Evolutionary conservation across 1,140 invertebrate species (phyloP), one percentile per base, ranked within the genome.

Genomic region (Polypedilum vanderplanki): DNA sequence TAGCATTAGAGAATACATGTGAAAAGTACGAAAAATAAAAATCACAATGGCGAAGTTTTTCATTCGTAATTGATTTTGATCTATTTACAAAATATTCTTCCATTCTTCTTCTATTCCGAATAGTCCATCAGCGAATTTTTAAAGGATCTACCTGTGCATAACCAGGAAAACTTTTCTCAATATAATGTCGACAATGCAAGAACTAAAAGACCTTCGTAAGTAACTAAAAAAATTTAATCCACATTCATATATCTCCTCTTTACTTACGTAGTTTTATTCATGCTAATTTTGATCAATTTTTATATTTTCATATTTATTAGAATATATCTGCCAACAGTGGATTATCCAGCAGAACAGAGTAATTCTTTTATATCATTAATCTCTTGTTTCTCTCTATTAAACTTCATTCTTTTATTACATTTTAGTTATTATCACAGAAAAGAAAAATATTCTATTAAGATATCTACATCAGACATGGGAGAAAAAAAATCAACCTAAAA

Each of bases 381-480:
- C 77, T 75, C 79, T 80, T 83, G 76, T 73, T 77, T 75, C 79
- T 80, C 83, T 81, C 3, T n/a, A 17, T 67, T 9, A 67, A 8
- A 67, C n/a, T 70, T 17, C 20, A 70, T 70, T 70, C 3, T 57
- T 0, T 20, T 12, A 22, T 70, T 20, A 10, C 0, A 70, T 70
- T 70, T 22, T 70, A 93, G 91, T 96, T 79, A 97, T 97, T 82
- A 95, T 96, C 24, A 96, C 94, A 81, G 95, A 97, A 83, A 96
- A 96, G 85, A 93, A 94, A 73, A 96, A 95, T 80, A 96, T 98
- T 78, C 85, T 98, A 75, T 83, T 98, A 79, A 89, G 94, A 85
- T 98, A 95, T 83, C 87, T 98, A 75, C 94, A 96, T 79, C 93
- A 96, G 80, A 93, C 95, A 84, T 96, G 93, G 93, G 93, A 96